Base-by-base conservation (phyloP, 2,888 invertebrate genomes). In the Coleophora flavipennella region DNA sequence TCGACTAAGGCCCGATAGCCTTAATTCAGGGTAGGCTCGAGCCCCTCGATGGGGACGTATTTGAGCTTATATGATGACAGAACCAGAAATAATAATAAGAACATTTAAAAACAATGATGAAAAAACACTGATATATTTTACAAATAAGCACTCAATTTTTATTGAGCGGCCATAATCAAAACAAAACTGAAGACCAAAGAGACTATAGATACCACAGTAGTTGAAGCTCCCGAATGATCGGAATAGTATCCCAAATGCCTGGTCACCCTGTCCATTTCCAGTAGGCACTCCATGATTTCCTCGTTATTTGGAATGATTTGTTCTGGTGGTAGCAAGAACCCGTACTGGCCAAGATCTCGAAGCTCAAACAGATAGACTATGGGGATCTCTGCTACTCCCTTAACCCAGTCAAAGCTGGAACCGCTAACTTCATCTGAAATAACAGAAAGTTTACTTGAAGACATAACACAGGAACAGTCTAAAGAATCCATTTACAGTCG, bases 351-450 rank as follows among this genome's bases (percentile, higher is more conserved):
- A 2, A 73, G 71, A 49, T 90, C 90, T 14, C 88, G 63, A 1
- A 90, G 75, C 53, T 91, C 90, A n/a, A 89, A 69, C 0, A 88
- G 85, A 52, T 85, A 88, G 1, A 86, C 63, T 31, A 89, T 76
- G 6, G 87, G 85, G 1, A 87, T 80, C 1, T 83, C 66, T 0
- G 78, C 67, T 1, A 54, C 66, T 2, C 79, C 74, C 48, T 89
- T 87, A 1, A 86, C 89, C 86, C 88, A 90, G 53, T 90, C 89
- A 35, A 84, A 84, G 33, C 80, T 84, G 3, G 77, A 62, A 1
- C 87, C 86, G n/a, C 79, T 83, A 68, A 86, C 81, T 11, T 63
- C 59, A 49, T 86, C 86, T 86, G 60, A 28, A 62, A 61, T n/a
- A 11, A 32, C 29, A 31, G 31, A 31, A 31, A n/a, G 12, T 13